Evolutionary conservation across 1,140 invertebrate genomes (phyloP), one percentile per base, ranked within the genome.

Genomic region (Plodia interpunctella): DNA sequence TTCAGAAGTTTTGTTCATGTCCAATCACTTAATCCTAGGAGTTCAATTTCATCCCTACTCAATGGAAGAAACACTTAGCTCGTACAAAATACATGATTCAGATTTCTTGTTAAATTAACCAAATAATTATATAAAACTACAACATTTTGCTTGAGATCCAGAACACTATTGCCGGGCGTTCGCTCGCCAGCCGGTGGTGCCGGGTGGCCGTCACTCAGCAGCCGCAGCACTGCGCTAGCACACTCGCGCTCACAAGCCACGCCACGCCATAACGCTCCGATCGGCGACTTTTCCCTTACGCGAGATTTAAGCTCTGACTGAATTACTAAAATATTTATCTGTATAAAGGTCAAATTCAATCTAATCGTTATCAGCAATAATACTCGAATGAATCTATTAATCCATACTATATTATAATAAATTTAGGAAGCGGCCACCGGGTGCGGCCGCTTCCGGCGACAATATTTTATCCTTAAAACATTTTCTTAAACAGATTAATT

Each of bases 401-500:
- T 87, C 70, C 83, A 83, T 86, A 84, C 81, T 88, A 87, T 88
- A 88, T 87, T 85, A 84, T 82, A 79, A 77, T 86, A 82, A 87
- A 74, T 80, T 78, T 74, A 84, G 72, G 76, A 78, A 62, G 25
- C 59, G 71, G 68, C 70, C 73, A 68, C 63, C 73, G 63, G 65
- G 63, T 28, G 66, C 71, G 74, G 69, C 68, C 71, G 62, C 62
- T 66, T 74, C 74, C 73, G 74, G 73, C 59, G 72, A 80, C 81
- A 74, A 75, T 76, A 76, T 74, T 78, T 79, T 76, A 78, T 75
- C 74, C 78, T 80, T 80, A 77, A 72, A 80, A 80, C 9, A 15
- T 80, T 77, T 68, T 80, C 73, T 86, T 83, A 86, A 77, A 82
- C 78, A 82, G 74, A 83, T 82, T 79, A 74, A 62, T 82, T 78